A percentile compares a stretch with the other conserved stretches of the same genome.
These are phyloP conservation scores for Pedionomus torquatus DNA, from an alignment of 2,113 vertebrate genomes.

Conservation along the genomic window DNA sequence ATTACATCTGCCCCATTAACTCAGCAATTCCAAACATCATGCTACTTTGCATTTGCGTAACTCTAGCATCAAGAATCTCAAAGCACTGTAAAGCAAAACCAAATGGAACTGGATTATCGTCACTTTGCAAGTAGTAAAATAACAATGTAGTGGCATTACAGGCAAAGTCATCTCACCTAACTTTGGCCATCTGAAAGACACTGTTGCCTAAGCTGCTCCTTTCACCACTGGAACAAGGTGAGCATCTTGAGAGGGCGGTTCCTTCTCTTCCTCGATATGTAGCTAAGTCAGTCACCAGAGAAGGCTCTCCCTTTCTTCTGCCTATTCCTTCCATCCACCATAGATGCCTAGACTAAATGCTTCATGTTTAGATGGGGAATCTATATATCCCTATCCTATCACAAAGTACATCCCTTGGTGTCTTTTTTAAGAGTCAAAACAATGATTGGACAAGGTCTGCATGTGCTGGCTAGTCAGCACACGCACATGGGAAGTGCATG, in stretches of 20 bases:
- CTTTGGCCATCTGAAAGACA: background rate
- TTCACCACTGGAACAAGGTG: background rate
- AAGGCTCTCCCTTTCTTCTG: background rate
- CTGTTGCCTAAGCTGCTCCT: background rate
- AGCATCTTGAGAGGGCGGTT: background rate
- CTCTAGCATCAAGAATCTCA: background rate
- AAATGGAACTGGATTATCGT: background rate
- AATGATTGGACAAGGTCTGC: background rate
- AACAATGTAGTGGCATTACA: background rate
- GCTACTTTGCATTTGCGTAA: background rate
- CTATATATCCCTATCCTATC: background rate
- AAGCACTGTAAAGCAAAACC: background rate
- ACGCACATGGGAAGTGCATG: fast-evolving
- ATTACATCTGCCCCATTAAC: conserved; percentile 12
- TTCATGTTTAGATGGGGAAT: background rate
- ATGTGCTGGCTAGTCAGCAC: background rate
- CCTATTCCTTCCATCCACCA: background rate
- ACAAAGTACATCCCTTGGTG: background rate
- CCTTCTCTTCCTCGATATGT: background rate
- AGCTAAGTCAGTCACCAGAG: background rate
- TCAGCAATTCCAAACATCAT: background rate
- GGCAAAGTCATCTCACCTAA: background rate
- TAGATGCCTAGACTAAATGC: background rate
- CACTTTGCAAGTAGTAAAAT: background rate
- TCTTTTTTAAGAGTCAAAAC: background rate